Evolutionary conservation across 92 coral and sea anemone genomes (phyloP).

Genomic region (Actinostola sp.): DNA sequence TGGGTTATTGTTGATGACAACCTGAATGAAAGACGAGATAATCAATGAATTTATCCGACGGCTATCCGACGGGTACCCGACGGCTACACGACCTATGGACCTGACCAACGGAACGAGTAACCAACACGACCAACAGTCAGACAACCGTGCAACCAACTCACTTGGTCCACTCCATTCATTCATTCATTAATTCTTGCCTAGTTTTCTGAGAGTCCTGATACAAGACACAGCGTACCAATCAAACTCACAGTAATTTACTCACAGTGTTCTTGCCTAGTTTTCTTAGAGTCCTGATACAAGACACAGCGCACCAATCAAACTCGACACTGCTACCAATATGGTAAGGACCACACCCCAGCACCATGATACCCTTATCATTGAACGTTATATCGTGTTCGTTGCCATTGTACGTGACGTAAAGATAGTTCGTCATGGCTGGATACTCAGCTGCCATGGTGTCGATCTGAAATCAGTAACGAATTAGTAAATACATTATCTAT

Average conservation of each 20-base stretch:
- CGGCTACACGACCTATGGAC: too few species aligned
- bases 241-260: slow-evolving; percentile 70
- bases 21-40: slow-evolving; percentile 38
- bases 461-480: slow-evolving; percentile 57
- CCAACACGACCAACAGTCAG: too few species aligned
- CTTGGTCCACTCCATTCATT: too few species aligned
- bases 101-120: too few species aligned
- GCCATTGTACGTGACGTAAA: slow-evolving; percentile 96
- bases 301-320: slow-evolving; percentile 99
- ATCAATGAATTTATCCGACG: too few species aligned
- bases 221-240: slow-evolving; percentile 97
- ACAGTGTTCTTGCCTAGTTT: slow-evolving; percentile 88
- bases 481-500: too few species aligned
- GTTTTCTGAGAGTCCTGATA: slow-evolving; percentile 82
- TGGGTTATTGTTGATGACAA: slow-evolving; percentile 95
- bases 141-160: too few species aligned
- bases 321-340: slow-evolving; percentile 99
- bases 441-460: slow-evolving; percentile 99
- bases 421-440: slow-evolving; percentile 94
- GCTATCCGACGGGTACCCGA: too few species aligned
- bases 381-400: slow-evolving; percentile 86
- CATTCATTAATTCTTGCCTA: too few species aligned
- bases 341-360: slow-evolving; percentile 98
- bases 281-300: slow-evolving; percentile 91
- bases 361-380: slow-evolving; percentile 93